phyloP scores from a whole-genome alignment of 2,113 vertebrate species.

The Chaetodon trifascialis region DNA sequence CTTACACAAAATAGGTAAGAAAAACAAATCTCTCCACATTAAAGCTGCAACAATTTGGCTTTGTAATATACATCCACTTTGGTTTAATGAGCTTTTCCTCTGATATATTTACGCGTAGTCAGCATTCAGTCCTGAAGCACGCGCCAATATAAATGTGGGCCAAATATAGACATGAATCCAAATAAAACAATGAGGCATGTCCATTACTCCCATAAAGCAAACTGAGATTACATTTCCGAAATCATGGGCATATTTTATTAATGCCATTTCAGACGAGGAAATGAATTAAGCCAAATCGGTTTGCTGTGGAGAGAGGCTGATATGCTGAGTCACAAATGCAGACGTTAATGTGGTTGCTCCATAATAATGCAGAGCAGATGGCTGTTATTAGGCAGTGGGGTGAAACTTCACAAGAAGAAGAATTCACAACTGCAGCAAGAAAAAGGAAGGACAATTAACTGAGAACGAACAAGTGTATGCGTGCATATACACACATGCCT shows the following conservation, averaged over 20 bases:
- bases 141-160: conserved; percentile 30
- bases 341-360: conserved; percentile 15
- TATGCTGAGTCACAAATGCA: conserved; percentile 34
- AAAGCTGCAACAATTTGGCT: not conserved
- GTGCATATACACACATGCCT: too few relatives aligned
- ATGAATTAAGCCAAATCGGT: conserved; percentile 33
- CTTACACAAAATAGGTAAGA: not conserved
- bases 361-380: conserved; percentile 22
- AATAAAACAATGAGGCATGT: conserved; percentile 27
- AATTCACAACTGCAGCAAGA: not conserved
- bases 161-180: conserved; percentile 42
- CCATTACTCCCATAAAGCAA: conserved; percentile 7
- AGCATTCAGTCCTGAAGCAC: not conserved
- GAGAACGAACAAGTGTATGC: not conserved
- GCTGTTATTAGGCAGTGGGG: conserved; percentile 17
- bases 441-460: not conserved
- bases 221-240: conserved; percentile 45
- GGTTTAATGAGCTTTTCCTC: not conserved
- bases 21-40: not conserved
- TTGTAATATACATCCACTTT: not conserved
- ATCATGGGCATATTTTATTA: conserved; percentile 41
- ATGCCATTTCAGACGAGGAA: conserved; percentile 23
- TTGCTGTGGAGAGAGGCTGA: not conserved
- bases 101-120: not conserved
- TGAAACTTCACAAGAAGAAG: not conserved